Evolutionary conservation across 2,888 invertebrate species (phyloP).

Genomic region (Drosophila buzzatii): DNA sequence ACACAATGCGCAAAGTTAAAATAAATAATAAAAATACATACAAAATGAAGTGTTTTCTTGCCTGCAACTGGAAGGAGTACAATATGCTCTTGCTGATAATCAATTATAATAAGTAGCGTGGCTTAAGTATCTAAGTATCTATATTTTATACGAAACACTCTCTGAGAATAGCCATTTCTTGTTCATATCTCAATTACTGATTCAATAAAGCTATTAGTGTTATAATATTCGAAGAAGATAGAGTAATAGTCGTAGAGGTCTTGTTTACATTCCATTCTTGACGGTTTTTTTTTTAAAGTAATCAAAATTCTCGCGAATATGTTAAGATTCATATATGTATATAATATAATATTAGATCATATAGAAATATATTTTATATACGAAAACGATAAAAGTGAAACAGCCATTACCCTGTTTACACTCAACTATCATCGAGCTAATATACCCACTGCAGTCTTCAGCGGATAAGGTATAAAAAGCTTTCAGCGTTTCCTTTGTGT

Average conservation of each 20-base stretch:
- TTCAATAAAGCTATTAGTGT: background rate
- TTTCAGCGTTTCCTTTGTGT: conserved; percentile 74
- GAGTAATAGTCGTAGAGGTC: no score
- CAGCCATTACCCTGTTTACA: background rate
- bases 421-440: conserved; percentile 25
- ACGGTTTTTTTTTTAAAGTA: background rate
- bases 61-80: conserved; percentile 16
- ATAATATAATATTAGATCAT: background rate
- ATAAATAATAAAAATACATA: conserved; percentile 33
- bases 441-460: conserved; percentile 47
- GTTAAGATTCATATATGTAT: background rate
- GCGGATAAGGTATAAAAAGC: conserved; percentile 68
- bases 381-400: background rate
- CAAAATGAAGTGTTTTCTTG: conserved; percentile 41
- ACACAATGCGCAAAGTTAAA: conserved; percentile 44
- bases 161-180: background rate
- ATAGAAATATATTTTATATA: background rate
- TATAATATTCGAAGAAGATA: background rate
- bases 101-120: conserved; percentile 36
- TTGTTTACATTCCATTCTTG: background rate
- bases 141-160: background rate
- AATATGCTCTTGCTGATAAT: conserved; percentile 30
- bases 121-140: conserved; percentile 10
- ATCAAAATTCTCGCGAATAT: background rate
- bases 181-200: background rate